These are phyloP conservation scores for Henricia sp. DNA, from an alignment of 53 echinoderm and acorn worm genomes.

Conservation along the genomic window DNA sequence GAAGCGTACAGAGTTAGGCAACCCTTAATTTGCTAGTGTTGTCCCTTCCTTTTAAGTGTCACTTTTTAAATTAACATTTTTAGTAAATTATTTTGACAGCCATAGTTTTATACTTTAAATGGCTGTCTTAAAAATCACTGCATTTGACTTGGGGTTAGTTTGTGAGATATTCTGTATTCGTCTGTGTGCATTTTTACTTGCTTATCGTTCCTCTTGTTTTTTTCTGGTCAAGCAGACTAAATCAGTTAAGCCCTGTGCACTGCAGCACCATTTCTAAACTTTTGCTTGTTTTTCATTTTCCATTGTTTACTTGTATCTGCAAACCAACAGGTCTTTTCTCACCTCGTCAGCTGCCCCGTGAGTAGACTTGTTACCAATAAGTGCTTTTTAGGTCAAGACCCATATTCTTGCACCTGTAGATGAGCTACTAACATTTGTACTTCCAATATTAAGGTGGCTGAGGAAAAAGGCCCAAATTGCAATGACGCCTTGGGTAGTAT, in stretches of 20 bases:
- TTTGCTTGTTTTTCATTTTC: conserved; percentile 36
- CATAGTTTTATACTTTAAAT: too few species aligned
- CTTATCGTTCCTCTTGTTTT: neutral
- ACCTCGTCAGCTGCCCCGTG: conserved; percentile 70
- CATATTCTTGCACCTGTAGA: neutral
- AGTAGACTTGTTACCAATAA: conserved; percentile 29
- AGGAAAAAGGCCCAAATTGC: neutral
- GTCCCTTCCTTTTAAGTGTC: too few species aligned
- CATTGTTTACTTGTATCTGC: conserved; percentile 24
- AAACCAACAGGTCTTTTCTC: conserved; percentile 75
- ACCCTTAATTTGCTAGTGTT: too few species aligned
- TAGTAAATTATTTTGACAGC: too few species aligned
- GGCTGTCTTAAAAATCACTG: neutral
- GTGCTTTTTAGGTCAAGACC: neutral
- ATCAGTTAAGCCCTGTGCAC: too few species aligned
- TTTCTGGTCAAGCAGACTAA: too few species aligned
- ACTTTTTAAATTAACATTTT: too few species aligned
- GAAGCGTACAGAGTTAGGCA: too few species aligned
- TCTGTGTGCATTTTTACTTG: neutral
- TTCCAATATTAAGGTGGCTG: neutral
- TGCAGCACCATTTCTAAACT: neutral
- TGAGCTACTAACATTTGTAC: conserved; percentile 3
- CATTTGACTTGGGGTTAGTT: neutral
- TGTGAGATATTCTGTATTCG: neutral
- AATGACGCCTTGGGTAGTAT: neutral